Evolutionary conservation across 2,113 vertebrate genomes (phyloP).

Genomic region (Circaetus gallicus): DNA sequence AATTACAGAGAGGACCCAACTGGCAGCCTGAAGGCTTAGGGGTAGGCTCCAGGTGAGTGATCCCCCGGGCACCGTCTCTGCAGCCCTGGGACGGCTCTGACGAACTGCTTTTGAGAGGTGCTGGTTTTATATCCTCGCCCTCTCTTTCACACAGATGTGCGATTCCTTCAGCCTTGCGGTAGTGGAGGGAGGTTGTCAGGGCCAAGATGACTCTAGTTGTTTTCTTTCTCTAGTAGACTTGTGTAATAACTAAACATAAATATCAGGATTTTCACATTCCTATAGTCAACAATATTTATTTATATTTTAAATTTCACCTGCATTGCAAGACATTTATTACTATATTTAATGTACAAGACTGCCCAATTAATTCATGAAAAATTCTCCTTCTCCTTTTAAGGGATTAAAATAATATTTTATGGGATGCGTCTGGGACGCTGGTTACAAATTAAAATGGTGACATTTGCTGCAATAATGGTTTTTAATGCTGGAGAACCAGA

Average conservation of each 20-base stretch:
- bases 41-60: not conserved
- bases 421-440: not conserved
- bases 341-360: not conserved
- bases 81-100: not conserved
- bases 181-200: not conserved
- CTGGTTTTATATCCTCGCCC: not conserved
- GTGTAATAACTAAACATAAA: not conserved
- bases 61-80: not conserved
- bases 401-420: conserved; percentile 19
- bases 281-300: not conserved
- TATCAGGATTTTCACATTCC: not conserved
- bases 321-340: conserved; percentile 10
- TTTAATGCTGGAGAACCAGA: not conserved
- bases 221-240: not conserved
- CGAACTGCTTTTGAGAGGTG: not conserved
- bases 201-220: not conserved
- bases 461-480: not conserved
- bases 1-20: not conserved
- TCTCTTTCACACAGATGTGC: fast-evolving
- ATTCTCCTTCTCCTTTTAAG: not conserved
- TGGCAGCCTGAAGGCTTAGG: not conserved
- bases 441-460: conserved; percentile 5
- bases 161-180: not conserved
- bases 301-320: conserved; percentile 29
- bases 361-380: conserved; percentile 7